Percentiles rank a stretch among this genome's conserved stretches.
These are phyloP conservation scores for Tipula unca DNA, from an alignment of 2,888 invertebrate species.

Conservation along the genomic window DNA sequence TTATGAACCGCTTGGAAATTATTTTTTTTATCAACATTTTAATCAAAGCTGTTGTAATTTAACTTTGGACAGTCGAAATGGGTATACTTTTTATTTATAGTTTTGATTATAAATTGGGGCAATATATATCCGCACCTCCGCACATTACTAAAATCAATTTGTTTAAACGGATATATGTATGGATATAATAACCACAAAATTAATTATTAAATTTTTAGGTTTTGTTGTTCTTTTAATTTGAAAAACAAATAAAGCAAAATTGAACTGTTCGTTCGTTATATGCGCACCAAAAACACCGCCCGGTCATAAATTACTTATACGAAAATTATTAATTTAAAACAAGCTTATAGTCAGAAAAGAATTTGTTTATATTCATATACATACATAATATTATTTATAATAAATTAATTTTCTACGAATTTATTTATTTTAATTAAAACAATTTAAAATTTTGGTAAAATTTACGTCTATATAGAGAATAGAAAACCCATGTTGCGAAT, in stretches of 20 bases:
- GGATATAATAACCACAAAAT: background rate
- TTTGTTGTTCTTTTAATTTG: background rate
- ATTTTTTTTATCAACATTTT: background rate
- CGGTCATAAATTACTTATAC: background rate
- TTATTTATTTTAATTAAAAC: conserved; percentile 9
- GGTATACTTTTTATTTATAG: too few species aligned
- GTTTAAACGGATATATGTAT: background rate
- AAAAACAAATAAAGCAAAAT: background rate
- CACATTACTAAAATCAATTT: background rate
- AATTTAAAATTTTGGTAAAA: background rate
- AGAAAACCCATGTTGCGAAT: background rate
- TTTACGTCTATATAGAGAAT: too few species aligned
- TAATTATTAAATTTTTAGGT: background rate
- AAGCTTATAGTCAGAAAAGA: background rate
- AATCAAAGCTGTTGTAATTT: too few species aligned
- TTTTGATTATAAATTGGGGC: too few species aligned
- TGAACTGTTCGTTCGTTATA: background rate
- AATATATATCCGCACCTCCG: too few species aligned
- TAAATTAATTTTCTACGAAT: conserved; percentile 8
- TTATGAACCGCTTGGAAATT: background rate
- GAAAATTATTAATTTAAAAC: background rate
- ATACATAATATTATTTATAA: too few species aligned
- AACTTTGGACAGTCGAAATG: too few species aligned
- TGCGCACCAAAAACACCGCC: background rate
- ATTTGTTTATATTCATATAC: too few species aligned